Evolutionary conservation across 1,140 invertebrate species (phyloP).

Genomic region (Steinernema feltiae): DNA sequence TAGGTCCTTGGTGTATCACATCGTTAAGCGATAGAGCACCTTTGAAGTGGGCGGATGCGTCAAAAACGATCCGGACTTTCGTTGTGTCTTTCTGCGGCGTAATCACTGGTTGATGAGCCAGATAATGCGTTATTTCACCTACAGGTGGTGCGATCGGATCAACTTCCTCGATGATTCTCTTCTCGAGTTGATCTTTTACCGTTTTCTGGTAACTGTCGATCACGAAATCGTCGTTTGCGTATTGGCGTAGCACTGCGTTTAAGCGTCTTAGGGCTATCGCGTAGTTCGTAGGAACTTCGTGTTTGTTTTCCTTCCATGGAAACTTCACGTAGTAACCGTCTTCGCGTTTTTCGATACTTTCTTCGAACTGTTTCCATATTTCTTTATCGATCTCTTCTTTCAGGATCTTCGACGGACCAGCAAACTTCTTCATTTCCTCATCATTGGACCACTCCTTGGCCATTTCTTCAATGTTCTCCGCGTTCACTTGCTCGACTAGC

Average conservation of each 20-base stretch:
- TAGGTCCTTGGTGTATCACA: conserved; percentile 32
- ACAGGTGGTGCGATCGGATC: neutral
- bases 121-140: conserved; percentile 48
- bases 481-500: no score
- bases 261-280: conserved; percentile 10
- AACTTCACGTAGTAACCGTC: conserved; percentile 6
- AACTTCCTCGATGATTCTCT: conserved; percentile 24
- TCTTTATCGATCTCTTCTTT: neutral
- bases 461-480: no score
- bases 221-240: neutral
- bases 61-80: conserved; percentile 57
- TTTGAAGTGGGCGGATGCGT: conserved; percentile 50
- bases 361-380: neutral
- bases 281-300: neutral
- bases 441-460: no score
- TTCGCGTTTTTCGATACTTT: conserved; percentile 3
- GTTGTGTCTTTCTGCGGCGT: conserved; percentile 42
- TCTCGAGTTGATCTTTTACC: conserved; percentile 18
- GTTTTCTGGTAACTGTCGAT: conserved; percentile 21
- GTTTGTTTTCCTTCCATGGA: conserved; percentile 3
- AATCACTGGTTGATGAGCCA: conserved; percentile 60
- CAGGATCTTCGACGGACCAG: neutral
- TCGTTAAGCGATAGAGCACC: conserved; percentile 55
- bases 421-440: no score
- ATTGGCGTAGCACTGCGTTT: neutral